Conservation (phyloP, 2,888 invertebrate species). For the Disparrhopalites patrizii region DNA sequence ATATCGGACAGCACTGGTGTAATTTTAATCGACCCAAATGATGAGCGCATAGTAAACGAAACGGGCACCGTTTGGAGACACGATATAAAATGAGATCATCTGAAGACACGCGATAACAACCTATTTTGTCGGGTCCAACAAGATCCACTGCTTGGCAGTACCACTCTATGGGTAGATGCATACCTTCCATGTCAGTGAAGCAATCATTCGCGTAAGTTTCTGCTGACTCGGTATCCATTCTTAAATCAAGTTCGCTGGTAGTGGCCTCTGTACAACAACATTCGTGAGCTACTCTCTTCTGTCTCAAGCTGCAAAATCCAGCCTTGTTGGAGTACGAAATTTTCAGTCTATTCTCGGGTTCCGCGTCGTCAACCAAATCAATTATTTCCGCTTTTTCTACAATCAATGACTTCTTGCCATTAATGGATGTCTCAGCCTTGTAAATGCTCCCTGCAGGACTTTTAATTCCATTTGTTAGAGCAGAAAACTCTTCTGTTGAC, state of each 20-base stretch:
- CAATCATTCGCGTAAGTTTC: not conserved
- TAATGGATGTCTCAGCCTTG: too few species aligned
- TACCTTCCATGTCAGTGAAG: not conserved
- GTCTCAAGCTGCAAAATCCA: not conserved
- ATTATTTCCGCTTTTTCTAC: conserved; percentile 4
- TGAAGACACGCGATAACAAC: conserved; percentile 13
- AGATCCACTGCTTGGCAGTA: conserved; percentile 26
- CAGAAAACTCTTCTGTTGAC: too few species aligned
- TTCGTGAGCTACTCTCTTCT: not conserved
- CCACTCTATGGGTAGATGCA: not conserved
- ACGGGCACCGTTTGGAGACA: conserved; percentile 7
- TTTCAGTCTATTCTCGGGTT: not conserved
- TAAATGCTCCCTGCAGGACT: too few species aligned
- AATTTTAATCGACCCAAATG: conserved; percentile 17
- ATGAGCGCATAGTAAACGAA: conserved; percentile 12
- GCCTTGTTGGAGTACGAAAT: not conserved
- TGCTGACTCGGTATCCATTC: not conserved
- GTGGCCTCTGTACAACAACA: not conserved
- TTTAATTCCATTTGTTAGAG: too few species aligned
- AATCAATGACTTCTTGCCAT: too few species aligned
- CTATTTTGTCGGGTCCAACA: conserved; percentile 10
- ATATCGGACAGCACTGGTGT: conserved; percentile 27
- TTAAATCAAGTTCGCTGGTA: not conserved
- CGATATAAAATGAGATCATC: conserved; percentile 18
- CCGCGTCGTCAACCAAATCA: not conserved